Percentiles rank a stretch among this genome's conserved stretches.
Conservation (phyloP, 1,140 invertebrate genomes). For the Drepana arcuata region DNA sequence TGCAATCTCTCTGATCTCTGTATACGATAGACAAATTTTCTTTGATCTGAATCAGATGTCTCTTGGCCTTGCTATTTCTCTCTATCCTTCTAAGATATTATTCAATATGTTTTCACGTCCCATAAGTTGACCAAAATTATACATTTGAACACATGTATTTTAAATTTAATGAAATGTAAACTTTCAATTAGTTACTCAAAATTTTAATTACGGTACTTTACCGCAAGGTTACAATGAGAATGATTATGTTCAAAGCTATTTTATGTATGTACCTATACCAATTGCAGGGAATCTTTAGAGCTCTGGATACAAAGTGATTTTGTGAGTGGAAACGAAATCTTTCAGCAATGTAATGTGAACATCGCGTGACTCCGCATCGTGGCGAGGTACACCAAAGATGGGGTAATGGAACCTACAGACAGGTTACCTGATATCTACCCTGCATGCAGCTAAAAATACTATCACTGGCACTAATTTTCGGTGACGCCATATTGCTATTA, state of each 20-base stretch:
- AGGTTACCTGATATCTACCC: conserved; percentile 3
- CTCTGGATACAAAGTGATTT: conserved; percentile 47
- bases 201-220: no score
- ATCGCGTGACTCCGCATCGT: conserved; percentile 47
- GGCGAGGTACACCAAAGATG: conserved; percentile 18
- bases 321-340: conserved; percentile 52
- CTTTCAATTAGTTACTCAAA: no score
- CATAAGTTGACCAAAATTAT: no score
- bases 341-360: conserved; percentile 37
- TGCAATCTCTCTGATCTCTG: no score
- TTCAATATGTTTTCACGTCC: no score
- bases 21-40: no score
- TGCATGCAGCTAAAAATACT: conserved; percentile 3
- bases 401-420: conserved; percentile 18
- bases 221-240: neutral
- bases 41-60: no score
- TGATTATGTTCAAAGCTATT: neutral
- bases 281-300: conserved; percentile 21
- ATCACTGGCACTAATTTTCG: neutral
- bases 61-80: no score
- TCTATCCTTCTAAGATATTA: no score
- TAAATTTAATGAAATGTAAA: no score
- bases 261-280: neutral
- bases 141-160: no score
- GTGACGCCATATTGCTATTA: no score